Percentiles rank a stretch among this genome's conserved stretches.
Evolutionary conservation across 2,888 invertebrate genomes (phyloP).

Genomic region (Schrankia costaestrigalis): DNA sequence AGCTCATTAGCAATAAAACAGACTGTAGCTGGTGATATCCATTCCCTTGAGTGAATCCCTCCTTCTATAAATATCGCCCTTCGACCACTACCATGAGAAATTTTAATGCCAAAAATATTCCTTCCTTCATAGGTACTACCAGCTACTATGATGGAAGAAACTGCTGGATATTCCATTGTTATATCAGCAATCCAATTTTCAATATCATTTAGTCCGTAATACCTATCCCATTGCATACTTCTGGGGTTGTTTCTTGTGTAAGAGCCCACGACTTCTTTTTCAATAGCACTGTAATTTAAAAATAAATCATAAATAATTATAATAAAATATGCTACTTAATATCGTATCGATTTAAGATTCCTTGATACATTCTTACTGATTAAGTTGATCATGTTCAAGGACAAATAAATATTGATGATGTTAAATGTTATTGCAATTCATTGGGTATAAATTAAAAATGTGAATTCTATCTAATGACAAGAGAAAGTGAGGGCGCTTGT

Average conservation of each 20-base stretch:
- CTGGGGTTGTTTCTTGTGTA: slow-evolving; percentile 33
- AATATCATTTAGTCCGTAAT: slow-evolving; percentile 81
- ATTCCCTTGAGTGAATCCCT: slow-evolving; percentile 88
- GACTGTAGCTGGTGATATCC: slow-evolving; percentile 84
- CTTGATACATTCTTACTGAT: too few relatives aligned
- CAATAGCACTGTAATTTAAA: slow-evolving; percentile 58
- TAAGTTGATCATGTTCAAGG: too few relatives aligned
- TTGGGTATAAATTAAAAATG: too few relatives aligned
- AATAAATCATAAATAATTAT: too few relatives aligned
- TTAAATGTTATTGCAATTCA: too few relatives aligned
- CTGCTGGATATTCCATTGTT: slow-evolving; percentile 60
- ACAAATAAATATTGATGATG: too few relatives aligned
- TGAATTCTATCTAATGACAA: too few relatives aligned
- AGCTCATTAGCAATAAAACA: slow-evolving; percentile 85
- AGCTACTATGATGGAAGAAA: slow-evolving; percentile 58
- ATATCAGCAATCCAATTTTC: slow-evolving; percentile 80
- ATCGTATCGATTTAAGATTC: too few relatives aligned
- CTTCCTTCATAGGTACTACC: slow-evolving; percentile 70
- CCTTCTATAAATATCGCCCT: slow-evolving; percentile 59
- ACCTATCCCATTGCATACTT: slow-evolving; percentile 73
- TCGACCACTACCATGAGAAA: slow-evolving; percentile 45
- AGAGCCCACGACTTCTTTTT: slow-evolving; percentile 53
- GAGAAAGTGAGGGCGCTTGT: too few relatives aligned
- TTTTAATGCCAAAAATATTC: slow-evolving; percentile 68
- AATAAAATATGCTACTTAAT: too few relatives aligned